Evolutionary conservation across 2,113 vertebrate genomes (phyloP).

Genomic region (Pterophyllum scalare): DNA sequence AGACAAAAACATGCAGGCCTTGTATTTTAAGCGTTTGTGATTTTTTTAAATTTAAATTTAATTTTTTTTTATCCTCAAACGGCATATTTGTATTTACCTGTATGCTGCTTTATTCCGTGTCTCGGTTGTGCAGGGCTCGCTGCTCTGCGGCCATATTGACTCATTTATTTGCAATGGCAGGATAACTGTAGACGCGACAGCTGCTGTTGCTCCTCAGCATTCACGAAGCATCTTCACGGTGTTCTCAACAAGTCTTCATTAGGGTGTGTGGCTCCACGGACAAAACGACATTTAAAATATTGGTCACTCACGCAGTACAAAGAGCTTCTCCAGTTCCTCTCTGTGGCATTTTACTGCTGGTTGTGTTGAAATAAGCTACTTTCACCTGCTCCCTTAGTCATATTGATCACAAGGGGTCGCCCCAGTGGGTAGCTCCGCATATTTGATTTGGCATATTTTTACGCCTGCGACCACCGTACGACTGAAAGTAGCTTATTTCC

Average conservation of each 20-base stretch:
- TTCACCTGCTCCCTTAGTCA: neutral
- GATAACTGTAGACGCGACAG: constrained; percentile 32
- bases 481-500: neutral
- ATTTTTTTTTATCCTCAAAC: too few species aligned
- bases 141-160: constrained; percentile 69
- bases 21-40: neutral
- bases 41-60: too few species aligned
- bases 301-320: neutral
- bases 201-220: constrained; percentile 17
- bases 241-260: constrained; percentile 57
- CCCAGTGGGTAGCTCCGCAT: neutral
- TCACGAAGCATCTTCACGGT: constrained; percentile 37
- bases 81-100: constrained; percentile 17
- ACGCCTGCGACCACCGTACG: neutral
- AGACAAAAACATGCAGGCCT: neutral
- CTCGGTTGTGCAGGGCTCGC: constrained; percentile 35
- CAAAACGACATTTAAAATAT: neutral
- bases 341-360: neutral
- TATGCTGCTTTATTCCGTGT: neutral
- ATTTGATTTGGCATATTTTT: neutral
- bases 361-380: neutral
- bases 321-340: neutral
- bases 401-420: constrained; percentile 4
- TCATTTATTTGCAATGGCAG: constrained; percentile 30
- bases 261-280: neutral